A percentile compares a stretch with the other conserved stretches of the same genome.
Evolutionary conservation across 2,113 vertebrate genomes (phyloP).

Genomic region (Dunckerocampus dactyliophorus): DNA sequence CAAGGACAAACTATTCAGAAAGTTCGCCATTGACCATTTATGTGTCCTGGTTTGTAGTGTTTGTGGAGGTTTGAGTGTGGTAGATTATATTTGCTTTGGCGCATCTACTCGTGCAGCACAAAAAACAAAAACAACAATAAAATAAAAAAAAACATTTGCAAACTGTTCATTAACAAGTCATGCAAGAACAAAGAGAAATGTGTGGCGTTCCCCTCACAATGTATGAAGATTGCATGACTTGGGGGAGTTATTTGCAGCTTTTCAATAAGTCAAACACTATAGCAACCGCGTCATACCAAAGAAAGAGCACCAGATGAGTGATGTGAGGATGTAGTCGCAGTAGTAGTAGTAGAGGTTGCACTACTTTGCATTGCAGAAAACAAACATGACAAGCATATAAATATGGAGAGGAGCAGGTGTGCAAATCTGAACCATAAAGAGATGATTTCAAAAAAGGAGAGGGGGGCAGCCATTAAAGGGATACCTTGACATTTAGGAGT

Average conservation of each 20-base stretch:
- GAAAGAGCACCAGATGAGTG: constrained; percentile 46
- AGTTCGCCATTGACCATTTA: background rate
- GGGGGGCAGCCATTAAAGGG: constrained; percentile 35
- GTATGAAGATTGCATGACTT: no score
- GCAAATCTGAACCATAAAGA: constrained; percentile 49
- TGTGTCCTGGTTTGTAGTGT: background rate
- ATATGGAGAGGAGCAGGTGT: constrained; percentile 49
- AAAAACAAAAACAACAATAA: no score
- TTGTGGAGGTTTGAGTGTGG: constrained; percentile 8
- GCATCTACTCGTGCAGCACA: constrained; percentile 3
- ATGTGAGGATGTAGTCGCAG: constrained; percentile 21
- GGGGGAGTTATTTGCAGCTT: constrained; percentile 15
- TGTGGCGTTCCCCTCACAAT: no score
- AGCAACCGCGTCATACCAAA: constrained; percentile 21
- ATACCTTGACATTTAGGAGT: constrained; percentile 41
- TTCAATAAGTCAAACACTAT: constrained; percentile 10
- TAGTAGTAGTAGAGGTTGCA: constrained; percentile 2
- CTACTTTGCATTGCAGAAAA: constrained; percentile 8
- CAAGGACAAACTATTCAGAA: background rate
- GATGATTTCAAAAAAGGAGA: constrained; percentile 3
- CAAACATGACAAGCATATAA: constrained; percentile 29
- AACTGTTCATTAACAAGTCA: background rate
- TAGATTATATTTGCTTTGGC: constrained; percentile 38
- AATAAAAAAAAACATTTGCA: no score
- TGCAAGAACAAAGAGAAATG: constrained; percentile 7